Conservation (phyloP, 1,140 invertebrate genomes). For the Trachymyrmex cornetzi region DNA sequence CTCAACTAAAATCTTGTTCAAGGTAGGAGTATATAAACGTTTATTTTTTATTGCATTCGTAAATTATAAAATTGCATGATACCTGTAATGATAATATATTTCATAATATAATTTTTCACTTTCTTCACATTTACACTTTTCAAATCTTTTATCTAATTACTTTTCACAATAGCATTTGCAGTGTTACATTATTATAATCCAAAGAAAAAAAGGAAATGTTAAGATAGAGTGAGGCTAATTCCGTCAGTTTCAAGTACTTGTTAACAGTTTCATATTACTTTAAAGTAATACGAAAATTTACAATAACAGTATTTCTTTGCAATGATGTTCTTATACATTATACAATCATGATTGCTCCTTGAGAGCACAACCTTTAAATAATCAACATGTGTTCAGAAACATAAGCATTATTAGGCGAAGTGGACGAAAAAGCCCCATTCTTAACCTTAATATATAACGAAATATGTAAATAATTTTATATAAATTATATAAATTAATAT, state of each 20-base stretch:
- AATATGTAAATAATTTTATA: too few relatives aligned
- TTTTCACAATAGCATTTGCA: neutral
- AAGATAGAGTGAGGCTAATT: too few relatives aligned
- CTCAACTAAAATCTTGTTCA: constrained; percentile 3
- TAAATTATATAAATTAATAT: neutral
- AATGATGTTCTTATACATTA: too few relatives aligned
- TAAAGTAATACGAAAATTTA: too few relatives aligned
- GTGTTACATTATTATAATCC: neutral
- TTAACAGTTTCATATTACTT: too few relatives aligned
- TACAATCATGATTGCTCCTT: too few relatives aligned
- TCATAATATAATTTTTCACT: neutral
- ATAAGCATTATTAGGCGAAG: too few relatives aligned
- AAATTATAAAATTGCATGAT: constrained; percentile 20
- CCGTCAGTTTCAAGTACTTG: too few relatives aligned
- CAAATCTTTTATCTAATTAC: neutral
- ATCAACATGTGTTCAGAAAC: too few relatives aligned
- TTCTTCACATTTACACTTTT: constrained; percentile 12
- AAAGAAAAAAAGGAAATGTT: neutral
- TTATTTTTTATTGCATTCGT: neutral
- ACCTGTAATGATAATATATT: neutral
- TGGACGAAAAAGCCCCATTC: too few relatives aligned
- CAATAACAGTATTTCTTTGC: too few relatives aligned
- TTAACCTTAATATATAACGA: neutral
- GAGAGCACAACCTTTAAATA: too few relatives aligned
- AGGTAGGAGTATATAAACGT: constrained; percentile 24